Percentiles rank a stretch among this genome's conserved stretches.
Conservation (phyloP, 2,797 vertebrate genomes). For the Dicrostonyx torquatus region DNA sequence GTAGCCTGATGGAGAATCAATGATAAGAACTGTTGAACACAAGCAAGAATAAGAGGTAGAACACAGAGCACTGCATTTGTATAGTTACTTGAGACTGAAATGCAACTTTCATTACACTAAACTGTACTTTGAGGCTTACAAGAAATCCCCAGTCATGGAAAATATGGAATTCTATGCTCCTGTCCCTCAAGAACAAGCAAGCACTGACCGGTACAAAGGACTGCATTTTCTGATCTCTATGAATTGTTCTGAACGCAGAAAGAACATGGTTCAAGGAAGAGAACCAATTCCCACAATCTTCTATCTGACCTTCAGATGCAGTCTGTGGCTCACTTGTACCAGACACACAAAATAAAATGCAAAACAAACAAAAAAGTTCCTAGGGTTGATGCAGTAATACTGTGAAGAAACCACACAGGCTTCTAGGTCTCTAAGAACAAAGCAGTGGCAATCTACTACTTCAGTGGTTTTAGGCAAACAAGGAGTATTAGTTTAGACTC, state of each 20-base stretch:
- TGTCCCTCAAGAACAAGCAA: background rate
- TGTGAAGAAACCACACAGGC: background rate
- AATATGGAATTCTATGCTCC: background rate
- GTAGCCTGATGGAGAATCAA: background rate
- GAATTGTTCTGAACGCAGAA: conserved; percentile 4
- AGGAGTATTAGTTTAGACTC: conserved; percentile 4
- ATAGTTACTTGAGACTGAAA: background rate
- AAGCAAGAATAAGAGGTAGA: background rate
- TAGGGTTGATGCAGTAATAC: background rate
- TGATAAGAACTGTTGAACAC: background rate
- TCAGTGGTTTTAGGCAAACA: background rate
- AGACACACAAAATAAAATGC: background rate
- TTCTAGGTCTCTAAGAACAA: background rate
- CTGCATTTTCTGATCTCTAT: background rate
- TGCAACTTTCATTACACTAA: background rate
- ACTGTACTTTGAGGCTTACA: background rate
- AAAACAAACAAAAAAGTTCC: background rate
- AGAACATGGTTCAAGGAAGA: background rate
- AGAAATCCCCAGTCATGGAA: background rate
- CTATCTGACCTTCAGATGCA: background rate
- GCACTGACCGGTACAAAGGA: background rate
- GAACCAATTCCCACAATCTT: background rate
- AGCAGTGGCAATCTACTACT: background rate
- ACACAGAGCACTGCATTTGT: background rate
- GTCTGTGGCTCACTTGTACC: background rate